Base-by-base conservation (phyloP, 2,797 vertebrate genomes). In the Hemibagrus guttatus region DNA sequence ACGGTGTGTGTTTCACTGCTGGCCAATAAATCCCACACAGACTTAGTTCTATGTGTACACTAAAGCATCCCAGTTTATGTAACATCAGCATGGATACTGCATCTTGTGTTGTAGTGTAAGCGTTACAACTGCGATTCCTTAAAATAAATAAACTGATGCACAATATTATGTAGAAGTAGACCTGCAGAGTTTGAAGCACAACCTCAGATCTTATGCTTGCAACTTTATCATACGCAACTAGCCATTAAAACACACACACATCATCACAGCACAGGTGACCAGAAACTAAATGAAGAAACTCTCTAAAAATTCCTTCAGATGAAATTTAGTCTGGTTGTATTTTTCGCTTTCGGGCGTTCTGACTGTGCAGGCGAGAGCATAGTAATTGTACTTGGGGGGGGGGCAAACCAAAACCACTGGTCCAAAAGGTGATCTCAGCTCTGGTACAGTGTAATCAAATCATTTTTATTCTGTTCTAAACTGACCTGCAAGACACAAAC, bases 11-110 rank as follows among this genome's bases (percentile, higher is more conserved):
- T 93, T 92, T 90, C 91, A 92, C 89, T 88, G 89, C 90, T 91
- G 89, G 81, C 92, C 91, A 93, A 86, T 94, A 93, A 95, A 61
- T 80, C 85, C 91, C 89, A 91, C 83, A 31, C 92, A 93, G 35
- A 59, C 74, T 72, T 63, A 61, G 26, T 79, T 83, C 66, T 56
- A 46, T 59, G 83, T 58, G 85, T 88, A 56, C 35, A n/a, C 61
- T 26, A 86, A 85, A 84, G 80, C 28, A 35, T 59, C 64, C 58
- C 63, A 52, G 16, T 63, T 84, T 58, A 81, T 64, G 9, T 26
- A 64, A 72, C 26, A 19, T 19, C 42, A 11, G 52, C 54, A 16
- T 63, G n/a, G 16, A 64, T 6, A 16, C 52, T 35, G 31, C n/a
- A 16, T n/a, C 83, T 23, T 9, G 42, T 42, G 39, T n/a, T n/a